A percentile compares a stretch with the other conserved stretches of the same genome.
Evolutionary conservation across 2,113 vertebrate genomes (phyloP).

Genomic region (Gymnogyps californianus): DNA sequence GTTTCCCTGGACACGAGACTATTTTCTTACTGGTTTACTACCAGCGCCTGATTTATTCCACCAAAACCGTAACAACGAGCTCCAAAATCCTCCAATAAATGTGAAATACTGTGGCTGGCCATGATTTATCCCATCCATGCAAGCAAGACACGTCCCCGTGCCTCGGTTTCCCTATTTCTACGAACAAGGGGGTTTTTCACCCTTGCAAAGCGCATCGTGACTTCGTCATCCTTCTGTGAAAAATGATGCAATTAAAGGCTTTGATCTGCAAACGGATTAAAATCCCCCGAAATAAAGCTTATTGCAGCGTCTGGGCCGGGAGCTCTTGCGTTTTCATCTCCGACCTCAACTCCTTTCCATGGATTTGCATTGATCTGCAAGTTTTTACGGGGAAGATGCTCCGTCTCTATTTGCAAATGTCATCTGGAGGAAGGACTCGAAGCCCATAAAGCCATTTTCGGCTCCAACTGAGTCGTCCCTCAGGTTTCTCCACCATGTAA

Average conservation of each 20-base stretch:
- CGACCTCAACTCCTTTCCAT: background rate
- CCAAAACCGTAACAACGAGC: accelerated
- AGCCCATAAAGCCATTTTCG: background rate
- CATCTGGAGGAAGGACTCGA: background rate
- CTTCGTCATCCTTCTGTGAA: background rate
- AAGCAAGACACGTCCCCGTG: accelerated
- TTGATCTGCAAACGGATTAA: background rate
- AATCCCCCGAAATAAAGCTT: background rate
- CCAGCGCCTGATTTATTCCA: background rate
- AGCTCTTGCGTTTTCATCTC: background rate
- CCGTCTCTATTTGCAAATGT: background rate
- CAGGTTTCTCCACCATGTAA: background rate
- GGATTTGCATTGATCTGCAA: accelerated
- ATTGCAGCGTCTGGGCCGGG: background rate
- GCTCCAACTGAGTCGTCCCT: background rate
- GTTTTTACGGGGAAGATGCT: background rate
- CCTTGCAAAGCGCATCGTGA: accelerated
- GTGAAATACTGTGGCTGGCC: background rate
- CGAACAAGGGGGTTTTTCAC: background rate
- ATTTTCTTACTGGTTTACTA: background rate
- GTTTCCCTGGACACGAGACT: background rate
- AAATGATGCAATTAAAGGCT: background rate
- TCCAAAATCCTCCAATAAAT: background rate
- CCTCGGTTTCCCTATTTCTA: background rate
- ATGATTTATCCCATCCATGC: background rate